Percentiles rank a stretch among this genome's conserved stretches.
phyloP scores from a whole-genome alignment of 2,113 vertebrate species.

The Phaethornis superciliosus region DNA sequence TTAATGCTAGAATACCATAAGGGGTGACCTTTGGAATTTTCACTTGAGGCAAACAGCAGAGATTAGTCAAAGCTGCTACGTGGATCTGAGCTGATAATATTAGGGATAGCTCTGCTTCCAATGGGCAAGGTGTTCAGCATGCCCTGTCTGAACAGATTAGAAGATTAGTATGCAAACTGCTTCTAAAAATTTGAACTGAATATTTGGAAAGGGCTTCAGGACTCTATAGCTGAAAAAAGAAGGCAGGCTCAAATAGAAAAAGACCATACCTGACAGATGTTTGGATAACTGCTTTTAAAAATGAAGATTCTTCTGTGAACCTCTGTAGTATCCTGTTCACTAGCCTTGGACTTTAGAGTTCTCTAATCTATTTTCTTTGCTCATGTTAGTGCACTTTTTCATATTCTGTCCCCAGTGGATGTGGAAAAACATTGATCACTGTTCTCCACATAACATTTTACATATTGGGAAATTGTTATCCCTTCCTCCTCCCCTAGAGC shows the following conservation, averaged over 20 bases:
- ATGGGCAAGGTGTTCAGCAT: background rate
- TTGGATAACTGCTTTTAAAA: background rate
- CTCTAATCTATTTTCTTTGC: background rate
- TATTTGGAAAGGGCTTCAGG: background rate
- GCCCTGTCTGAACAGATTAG: background rate
- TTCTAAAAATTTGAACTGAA: background rate
- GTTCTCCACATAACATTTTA: constrained; percentile 35
- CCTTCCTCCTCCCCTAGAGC: constrained; percentile 25
- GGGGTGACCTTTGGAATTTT: background rate
- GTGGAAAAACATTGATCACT: constrained; percentile 38
- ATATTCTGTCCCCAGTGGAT: background rate
- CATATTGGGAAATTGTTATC: constrained; percentile 50
- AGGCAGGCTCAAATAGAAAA: background rate
- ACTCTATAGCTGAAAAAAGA: background rate
- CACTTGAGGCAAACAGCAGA: background rate
- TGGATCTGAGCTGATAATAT: background rate
- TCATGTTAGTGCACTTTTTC: background rate
- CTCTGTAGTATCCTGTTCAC: background rate
- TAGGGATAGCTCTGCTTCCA: background rate
- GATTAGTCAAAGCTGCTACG: background rate
- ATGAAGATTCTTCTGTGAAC: background rate
- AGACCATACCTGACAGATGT: background rate
- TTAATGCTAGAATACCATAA: background rate
- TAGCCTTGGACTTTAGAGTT: background rate
- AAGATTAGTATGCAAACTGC: background rate